phyloP scores from a whole-genome alignment of 2,113 vertebrate genomes.

The Pachypanchax playfairii region DNA sequence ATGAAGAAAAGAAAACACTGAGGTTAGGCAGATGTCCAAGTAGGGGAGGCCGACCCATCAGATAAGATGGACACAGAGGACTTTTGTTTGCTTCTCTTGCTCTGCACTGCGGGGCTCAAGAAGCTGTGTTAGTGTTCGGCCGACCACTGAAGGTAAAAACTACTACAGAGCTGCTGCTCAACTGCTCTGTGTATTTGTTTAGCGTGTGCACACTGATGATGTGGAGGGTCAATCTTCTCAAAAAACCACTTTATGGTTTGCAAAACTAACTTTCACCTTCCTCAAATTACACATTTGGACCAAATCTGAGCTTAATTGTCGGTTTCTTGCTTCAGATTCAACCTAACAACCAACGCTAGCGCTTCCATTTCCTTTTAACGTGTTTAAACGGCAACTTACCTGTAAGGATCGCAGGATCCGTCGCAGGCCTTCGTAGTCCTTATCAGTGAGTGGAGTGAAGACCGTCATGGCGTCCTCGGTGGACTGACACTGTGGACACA shows the following conservation, averaged over 20 bases:
- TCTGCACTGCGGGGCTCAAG: constrained; percentile 6
- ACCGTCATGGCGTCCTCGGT: constrained; percentile 99
- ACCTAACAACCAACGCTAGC: neutral
- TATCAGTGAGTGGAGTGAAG: constrained; percentile 94
- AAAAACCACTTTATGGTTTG: neutral
- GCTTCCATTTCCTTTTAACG: neutral
- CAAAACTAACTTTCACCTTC: neutral
- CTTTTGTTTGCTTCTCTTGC: constrained; percentile 65
- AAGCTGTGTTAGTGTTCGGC: constrained; percentile 15
- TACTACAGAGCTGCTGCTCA: constrained; percentile 5
- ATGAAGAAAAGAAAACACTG: constrained; percentile 22
- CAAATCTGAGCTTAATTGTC: neutral
- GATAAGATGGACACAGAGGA: constrained; percentile 66
- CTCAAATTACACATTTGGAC: neutral
- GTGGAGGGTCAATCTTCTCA: neutral
- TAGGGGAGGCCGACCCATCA: constrained; percentile 57
- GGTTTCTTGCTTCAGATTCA: too few relatives aligned
- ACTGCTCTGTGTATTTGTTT: neutral
- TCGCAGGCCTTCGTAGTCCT: constrained; percentile 94
- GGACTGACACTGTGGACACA: constrained; percentile 98
- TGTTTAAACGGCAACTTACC: constrained; percentile 60
- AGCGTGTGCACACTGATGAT: neutral
- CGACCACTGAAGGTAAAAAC: constrained; percentile 15
- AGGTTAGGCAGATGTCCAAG: constrained; percentile 61
- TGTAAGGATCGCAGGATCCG: constrained; percentile 93